Base-by-base conservation (phyloP, 2,797 vertebrate genomes). In the Epinephelus awoara region DNA sequence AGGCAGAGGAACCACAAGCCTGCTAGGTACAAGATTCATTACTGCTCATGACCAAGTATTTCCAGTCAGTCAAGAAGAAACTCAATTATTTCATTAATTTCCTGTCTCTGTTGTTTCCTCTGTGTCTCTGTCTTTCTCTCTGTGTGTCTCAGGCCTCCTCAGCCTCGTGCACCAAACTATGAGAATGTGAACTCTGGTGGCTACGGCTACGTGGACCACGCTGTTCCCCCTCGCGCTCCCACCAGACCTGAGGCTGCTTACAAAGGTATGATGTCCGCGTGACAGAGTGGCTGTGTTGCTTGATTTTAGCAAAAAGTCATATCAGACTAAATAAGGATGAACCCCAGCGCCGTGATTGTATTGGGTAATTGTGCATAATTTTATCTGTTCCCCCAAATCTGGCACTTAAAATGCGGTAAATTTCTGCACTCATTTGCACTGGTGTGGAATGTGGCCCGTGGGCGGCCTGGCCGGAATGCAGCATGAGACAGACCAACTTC, bases 1-100 rank as follows among this genome's bases (percentile, higher is more conserved):
- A 96, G 93, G 72, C 94, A 95, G 71, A 96, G 87, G 91, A 94
- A 95, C 54, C 95, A 97, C 77, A 97, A 96, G 83, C 92, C 97
- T 64, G 80, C 92, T 72, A 95, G 97, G 98, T 98, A 95, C 90
- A 77, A 56, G 25, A 50, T 23, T 11, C 40, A 7, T 4, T 5
- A 3, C 29, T 21, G 15, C 51, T 21, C 0, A 11, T 57, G 5
- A 17, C 27, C 14, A 34, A 7, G 67, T 17, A 10, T 62, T 77
- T 64, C 6, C 27, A 13, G 3, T 5, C 38, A 2, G 54, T 38
- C 25, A n/a, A 54, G 29, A 61, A 64, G 5, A 55, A 40, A 67
- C 11, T 27, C 17, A 17, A 2, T 9, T 27, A 49, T 80, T 12
- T n/a, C 0, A 46, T 23, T 8, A 0, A 47, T 55, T 61, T 38